phyloP scores from a whole-genome alignment of 2,797 vertebrate species.

The Chromis chromis region DNA sequence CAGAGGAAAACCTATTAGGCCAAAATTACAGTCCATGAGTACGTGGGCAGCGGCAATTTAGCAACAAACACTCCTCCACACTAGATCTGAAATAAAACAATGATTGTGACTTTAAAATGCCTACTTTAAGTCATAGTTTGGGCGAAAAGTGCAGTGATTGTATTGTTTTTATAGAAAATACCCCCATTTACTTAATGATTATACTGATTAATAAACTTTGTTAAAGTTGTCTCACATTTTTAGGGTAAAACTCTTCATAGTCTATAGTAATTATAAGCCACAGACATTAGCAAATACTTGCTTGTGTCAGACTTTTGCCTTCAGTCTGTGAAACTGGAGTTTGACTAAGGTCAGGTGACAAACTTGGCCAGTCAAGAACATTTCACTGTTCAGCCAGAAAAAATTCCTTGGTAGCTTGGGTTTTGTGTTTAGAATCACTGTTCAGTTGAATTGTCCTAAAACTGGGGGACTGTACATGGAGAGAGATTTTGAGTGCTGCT shows the following conservation, averaged over 20 bases:
- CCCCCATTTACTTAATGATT: background rate
- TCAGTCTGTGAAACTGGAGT: slow-evolving; percentile 22
- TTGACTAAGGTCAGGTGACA: slow-evolving; percentile 16
- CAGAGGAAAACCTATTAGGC: background rate
- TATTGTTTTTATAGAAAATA: background rate
- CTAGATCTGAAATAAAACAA: background rate
- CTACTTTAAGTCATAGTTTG: background rate
- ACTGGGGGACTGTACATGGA: background rate
- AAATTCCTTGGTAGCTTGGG: background rate
- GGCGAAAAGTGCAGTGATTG: background rate
- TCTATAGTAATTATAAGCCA: background rate
- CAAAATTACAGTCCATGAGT: background rate
- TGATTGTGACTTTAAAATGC: background rate
- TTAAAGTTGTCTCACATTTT: background rate
- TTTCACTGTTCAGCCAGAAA: slow-evolving; percentile 3
- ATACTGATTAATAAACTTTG: background rate
- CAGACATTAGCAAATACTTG: background rate
- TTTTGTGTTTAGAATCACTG: slow-evolving; percentile 2
- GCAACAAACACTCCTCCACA: background rate
- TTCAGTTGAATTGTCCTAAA: background rate
- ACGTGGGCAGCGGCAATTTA: background rate
- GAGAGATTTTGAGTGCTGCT: background rate
- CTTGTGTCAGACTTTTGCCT: background rate
- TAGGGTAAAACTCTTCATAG: background rate
- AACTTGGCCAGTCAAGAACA: slow-evolving; percentile 11